Evolutionary conservation across 2,888 invertebrate species (phyloP).

Genomic region (Clistopyga incitator): DNA sequence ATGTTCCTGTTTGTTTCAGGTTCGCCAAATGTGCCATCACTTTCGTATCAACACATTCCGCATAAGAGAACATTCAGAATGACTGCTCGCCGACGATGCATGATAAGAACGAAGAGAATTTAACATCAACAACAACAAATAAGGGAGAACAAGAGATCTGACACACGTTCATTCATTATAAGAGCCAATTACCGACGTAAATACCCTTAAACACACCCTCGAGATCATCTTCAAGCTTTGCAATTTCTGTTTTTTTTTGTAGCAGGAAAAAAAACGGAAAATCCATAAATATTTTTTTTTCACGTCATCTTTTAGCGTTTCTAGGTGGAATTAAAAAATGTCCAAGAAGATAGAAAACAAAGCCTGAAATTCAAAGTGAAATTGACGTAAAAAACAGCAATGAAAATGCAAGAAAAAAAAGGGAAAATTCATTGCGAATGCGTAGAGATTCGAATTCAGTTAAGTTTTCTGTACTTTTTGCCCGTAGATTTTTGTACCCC

Average conservation of each 20-base stretch:
- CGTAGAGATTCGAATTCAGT: too few species aligned
- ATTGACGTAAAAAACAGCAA: too few species aligned
- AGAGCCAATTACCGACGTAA: slow-evolving; percentile 68
- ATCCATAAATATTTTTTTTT: not conserved
- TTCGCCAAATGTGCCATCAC: slow-evolving; percentile 97
- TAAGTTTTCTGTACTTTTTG: too few species aligned
- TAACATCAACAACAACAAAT: slow-evolving; percentile 58
- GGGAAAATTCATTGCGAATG: too few species aligned
- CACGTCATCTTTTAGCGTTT: not conserved
- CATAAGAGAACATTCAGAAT: slow-evolving; percentile 85
- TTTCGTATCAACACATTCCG: slow-evolving; percentile 95
- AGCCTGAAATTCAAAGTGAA: not conserved
- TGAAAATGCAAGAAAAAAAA: too few species aligned
- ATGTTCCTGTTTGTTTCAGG: slow-evolving; percentile 85
- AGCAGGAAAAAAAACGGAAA: not conserved
- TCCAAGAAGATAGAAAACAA: not conserved
- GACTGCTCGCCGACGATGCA: slow-evolving; percentile 86
- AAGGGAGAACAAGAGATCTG: slow-evolving; percentile 72
- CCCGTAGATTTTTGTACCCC: not conserved
- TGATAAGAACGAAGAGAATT: slow-evolving; percentile 81
- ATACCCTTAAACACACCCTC: not conserved
- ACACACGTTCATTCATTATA: slow-evolving; percentile 70
- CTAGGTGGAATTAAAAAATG: not conserved
- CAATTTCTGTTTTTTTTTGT: not conserved
- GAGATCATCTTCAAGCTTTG: not conserved